Evolutionary conservation across 2,888 invertebrate species (phyloP).

Genomic region (Drosophila nr. medialis): DNA sequence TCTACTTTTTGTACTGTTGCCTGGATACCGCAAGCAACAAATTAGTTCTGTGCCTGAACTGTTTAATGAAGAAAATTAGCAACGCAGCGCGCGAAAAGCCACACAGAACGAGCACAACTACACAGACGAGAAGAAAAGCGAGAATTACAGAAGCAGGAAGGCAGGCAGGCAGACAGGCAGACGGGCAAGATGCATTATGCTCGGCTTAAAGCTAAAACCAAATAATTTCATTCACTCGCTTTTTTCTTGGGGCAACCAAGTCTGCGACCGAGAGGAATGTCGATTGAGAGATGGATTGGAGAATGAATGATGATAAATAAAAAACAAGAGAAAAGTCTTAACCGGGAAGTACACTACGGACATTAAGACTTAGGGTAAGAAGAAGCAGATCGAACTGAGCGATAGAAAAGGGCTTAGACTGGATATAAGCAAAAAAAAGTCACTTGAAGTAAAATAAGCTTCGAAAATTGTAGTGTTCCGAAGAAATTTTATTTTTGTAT

Average conservation of each 20-base stretch:
- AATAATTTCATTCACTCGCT: background rate
- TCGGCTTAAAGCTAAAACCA: background rate
- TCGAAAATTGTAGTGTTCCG: background rate
- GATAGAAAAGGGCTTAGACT: background rate
- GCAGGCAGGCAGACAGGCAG: background rate
- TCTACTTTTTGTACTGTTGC: constrained; percentile 21
- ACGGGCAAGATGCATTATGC: background rate
- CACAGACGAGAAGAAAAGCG: background rate
- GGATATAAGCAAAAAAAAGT: background rate
- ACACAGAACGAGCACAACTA: constrained; percentile 15
- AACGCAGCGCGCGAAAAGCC: constrained; percentile 28
- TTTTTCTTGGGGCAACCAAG: background rate
- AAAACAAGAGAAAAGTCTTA: background rate
- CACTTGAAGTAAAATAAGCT: background rate
- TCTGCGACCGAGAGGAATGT: background rate
- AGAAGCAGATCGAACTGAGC: background rate
- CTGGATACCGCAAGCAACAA: constrained; percentile 53
- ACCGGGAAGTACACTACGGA: background rate
- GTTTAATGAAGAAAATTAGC: constrained; percentile 73
- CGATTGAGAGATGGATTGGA: background rate
- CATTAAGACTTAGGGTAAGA: background rate
- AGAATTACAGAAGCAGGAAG: background rate
- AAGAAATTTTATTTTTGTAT: background rate
- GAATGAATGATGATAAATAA: background rate
- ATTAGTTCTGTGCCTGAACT: constrained; percentile 60